phyloP scores from a whole-genome alignment of 2,888 invertebrate species.

The Cynaeus angustus region DNA sequence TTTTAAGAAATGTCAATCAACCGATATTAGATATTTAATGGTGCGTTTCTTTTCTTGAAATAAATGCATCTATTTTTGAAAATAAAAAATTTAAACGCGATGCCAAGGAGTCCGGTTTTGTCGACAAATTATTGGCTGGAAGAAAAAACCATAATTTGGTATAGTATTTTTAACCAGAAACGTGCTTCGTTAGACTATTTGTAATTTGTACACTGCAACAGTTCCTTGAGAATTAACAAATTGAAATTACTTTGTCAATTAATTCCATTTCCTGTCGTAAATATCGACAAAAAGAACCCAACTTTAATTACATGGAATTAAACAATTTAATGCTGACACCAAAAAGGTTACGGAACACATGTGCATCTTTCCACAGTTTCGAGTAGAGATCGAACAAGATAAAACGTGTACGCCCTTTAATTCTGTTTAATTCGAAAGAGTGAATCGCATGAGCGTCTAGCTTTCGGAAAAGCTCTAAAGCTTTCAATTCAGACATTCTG shows the following conservation, averaged over 20 bases:
- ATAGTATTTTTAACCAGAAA: no score
- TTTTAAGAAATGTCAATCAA: constrained; percentile 2
- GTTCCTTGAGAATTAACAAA: no score
- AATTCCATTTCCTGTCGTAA: no score
- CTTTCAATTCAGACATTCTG: constrained; percentile 59
- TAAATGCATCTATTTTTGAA: no score
- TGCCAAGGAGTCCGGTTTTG: no score
- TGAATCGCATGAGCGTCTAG: constrained; percentile 54
- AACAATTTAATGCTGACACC: not conserved
- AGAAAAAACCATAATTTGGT: no score
- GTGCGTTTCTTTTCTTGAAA: no score
- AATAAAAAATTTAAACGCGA: no score
- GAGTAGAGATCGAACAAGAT: constrained; percentile 50
- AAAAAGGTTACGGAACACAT: constrained; percentile 19
- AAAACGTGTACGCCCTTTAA: constrained; percentile 57
- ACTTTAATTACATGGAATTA: constrained; percentile 14
- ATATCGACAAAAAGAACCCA: not conserved
- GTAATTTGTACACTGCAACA: no score
- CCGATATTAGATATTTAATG: not conserved
- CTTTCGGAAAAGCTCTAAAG: constrained; percentile 58
- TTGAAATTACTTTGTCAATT: no score
- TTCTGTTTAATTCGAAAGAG: constrained; percentile 61
- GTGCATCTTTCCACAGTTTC: constrained; percentile 29
- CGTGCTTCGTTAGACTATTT: no score
- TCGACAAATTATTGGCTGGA: no score